Percentiles rank a stretch among this genome's conserved stretches.
Evolutionary conservation across 2,113 vertebrate species (phyloP).

Genomic region (Campylomormyrus tamandua): DNA sequence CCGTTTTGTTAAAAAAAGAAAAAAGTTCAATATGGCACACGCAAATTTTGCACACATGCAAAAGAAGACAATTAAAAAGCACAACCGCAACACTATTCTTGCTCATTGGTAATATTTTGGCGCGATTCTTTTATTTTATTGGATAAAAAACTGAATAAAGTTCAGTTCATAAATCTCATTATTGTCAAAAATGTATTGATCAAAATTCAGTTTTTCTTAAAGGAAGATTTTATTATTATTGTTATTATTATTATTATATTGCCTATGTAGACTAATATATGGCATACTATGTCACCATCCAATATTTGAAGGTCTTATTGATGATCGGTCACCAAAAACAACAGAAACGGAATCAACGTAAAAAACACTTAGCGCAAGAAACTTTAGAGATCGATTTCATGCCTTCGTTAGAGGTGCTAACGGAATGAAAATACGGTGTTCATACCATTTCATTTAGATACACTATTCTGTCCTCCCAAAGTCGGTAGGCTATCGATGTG

Average conservation of each 20-base stretch:
- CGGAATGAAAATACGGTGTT: not conserved
- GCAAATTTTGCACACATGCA: not conserved
- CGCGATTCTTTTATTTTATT: not conserved
- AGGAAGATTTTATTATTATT: not conserved
- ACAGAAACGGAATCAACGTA: not conserved
- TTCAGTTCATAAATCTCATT: not conserved
- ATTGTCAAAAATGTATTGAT: not conserved
- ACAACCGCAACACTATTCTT: not conserved
- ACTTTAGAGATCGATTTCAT: not conserved
- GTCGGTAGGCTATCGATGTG: not conserved
- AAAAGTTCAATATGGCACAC: not conserved
- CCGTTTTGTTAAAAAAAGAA: not conserved
- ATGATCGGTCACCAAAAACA: not conserved
- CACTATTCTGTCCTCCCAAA: not conserved
- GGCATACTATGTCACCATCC: not conserved
- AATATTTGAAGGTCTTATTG: not conserved
- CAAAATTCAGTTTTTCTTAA: not conserved
- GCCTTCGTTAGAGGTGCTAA: not conserved
- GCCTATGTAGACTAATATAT: not conserved
- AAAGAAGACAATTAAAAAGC: not conserved
- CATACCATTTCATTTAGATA: not conserved
- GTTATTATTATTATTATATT: not conserved
- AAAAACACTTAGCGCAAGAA: not conserved
- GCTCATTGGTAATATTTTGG: not conserved
- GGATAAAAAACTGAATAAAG: not conserved